A percentile compares a stretch with the other conserved stretches of the same genome.
These are phyloP conservation scores for Yponomeuta evonymella DNA, from an alignment of 2,888 invertebrate species.

Conservation along the genomic window DNA sequence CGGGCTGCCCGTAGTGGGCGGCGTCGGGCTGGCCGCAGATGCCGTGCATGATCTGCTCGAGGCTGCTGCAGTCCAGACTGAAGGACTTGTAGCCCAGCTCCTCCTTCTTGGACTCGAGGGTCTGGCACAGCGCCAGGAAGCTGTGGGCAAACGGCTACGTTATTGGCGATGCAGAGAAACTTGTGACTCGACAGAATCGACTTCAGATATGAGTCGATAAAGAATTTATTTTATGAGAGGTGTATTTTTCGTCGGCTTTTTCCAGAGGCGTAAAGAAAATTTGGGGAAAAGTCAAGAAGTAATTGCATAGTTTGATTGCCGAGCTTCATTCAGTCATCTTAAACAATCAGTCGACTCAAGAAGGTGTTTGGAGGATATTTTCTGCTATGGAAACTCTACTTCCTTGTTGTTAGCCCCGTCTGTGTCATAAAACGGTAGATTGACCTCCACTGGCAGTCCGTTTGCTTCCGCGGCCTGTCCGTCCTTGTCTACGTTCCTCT, in stretches of 20 bases:
- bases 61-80: constrained; percentile 76
- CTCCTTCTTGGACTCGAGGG: constrained; percentile 62
- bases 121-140: constrained; percentile 57
- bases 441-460: constrained; percentile 55
- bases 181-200: not conserved
- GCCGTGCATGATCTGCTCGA: constrained; percentile 79
- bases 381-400: constrained; percentile 31
- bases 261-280: too few relatives aligned
- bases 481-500: not conserved
- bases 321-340: too few relatives aligned
- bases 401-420: constrained; percentile 71
- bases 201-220: too few relatives aligned
- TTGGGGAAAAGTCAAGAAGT: too few relatives aligned
- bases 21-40: constrained; percentile 63
- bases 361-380: too few relatives aligned
- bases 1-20: constrained; percentile 37
- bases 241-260: too few relatives aligned
- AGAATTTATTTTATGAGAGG: too few relatives aligned
- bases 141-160: constrained; percentile 34
- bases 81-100: constrained; percentile 63
- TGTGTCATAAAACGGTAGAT: constrained; percentile 70
- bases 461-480: constrained; percentile 55
- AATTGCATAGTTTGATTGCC: too few relatives aligned
- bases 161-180: not conserved
- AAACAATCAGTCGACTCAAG: too few relatives aligned